Conservation (phyloP, 2,797 vertebrate genomes). For the Tenualosa thibaudeaui region DNA sequence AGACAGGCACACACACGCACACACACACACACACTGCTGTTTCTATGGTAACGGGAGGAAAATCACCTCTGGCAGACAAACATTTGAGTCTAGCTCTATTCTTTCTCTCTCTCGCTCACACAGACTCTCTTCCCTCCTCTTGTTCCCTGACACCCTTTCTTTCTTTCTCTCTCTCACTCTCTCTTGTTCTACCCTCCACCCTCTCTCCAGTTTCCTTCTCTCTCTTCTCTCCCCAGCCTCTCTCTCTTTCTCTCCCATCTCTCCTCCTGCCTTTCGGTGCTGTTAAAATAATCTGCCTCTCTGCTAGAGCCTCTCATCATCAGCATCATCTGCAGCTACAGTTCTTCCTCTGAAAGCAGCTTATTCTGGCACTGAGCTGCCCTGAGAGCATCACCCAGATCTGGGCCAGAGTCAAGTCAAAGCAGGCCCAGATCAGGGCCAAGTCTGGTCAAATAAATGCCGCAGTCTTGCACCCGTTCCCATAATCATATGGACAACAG, state of each 20-base stretch:
- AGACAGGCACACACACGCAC: conserved; percentile 30
- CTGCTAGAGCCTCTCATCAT: not conserved
- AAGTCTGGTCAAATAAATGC: too few species aligned
- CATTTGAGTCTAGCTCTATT: conserved; percentile 31
- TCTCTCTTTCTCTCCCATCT: not conserved
- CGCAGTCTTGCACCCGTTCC: not conserved
- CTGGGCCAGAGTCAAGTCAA: too few species aligned
- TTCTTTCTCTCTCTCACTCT: not conserved
- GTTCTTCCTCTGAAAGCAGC: not conserved
- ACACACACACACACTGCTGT: conserved; percentile 38
- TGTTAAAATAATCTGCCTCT: not conserved
- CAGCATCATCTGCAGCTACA: not conserved
- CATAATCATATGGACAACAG: not conserved
- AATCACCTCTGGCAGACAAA: conserved; percentile 42
- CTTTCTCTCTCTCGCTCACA: not conserved
- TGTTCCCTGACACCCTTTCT: not conserved
- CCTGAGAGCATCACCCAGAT: not conserved
- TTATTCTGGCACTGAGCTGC: not conserved
- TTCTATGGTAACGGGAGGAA: conserved; percentile 48
- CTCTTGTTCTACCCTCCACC: not conserved
- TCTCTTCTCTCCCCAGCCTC: not conserved
- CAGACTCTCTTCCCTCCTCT: not conserved
- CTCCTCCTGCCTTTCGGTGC: not conserved
- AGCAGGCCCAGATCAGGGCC: too few species aligned
- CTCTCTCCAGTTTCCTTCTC: not conserved